phyloP scores from a whole-genome alignment of 37 sponge, comb jelly and placozoan genomes.

The Theonella swinhoei region DNA sequence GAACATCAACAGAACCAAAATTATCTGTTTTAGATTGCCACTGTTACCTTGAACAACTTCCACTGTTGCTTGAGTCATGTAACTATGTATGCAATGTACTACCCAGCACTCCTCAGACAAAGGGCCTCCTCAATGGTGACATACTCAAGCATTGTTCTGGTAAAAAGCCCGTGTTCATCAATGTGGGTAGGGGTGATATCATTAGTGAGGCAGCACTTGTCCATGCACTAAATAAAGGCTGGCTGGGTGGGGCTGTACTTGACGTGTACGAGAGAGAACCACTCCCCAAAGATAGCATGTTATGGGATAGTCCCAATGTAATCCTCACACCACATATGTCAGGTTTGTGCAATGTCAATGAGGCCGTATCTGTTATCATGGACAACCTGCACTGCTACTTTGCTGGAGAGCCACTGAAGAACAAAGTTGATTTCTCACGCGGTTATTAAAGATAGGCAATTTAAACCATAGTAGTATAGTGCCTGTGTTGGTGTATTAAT shows the following conservation, averaged over 20 bases:
- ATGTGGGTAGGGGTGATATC: constrained; percentile 58
- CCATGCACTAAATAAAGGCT: constrained; percentile 42
- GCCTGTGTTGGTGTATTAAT: too few species aligned
- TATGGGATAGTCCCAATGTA: constrained; percentile 62
- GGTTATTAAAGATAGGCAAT: too few species aligned
- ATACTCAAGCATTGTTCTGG: constrained; percentile 26
- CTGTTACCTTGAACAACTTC: constrained; percentile 25
- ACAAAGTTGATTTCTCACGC: constrained; percentile 21
- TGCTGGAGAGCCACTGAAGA: constrained; percentile 35
- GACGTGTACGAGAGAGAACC: constrained; percentile 68
- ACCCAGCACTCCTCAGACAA: constrained; percentile 59
- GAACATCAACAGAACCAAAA: not conserved
- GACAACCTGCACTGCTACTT: constrained; percentile 27
- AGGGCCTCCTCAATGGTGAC: constrained; percentile 43
- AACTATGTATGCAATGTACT: constrained; percentile 66
- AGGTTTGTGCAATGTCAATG: not conserved
- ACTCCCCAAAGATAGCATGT: constrained; percentile 32
- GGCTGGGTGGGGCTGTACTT: constrained; percentile 56
- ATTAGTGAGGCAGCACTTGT: constrained; percentile 28
- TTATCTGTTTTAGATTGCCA: not conserved
- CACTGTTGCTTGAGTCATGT: constrained; percentile 26
- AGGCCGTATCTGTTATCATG: constrained; percentile 2
- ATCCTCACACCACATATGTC: not conserved
- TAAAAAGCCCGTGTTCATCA: constrained; percentile 63
- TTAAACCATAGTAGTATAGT: too few species aligned